Evolutionary conservation across 2,888 invertebrate genomes (phyloP).

Genomic region (Acronicta leporina): DNA sequence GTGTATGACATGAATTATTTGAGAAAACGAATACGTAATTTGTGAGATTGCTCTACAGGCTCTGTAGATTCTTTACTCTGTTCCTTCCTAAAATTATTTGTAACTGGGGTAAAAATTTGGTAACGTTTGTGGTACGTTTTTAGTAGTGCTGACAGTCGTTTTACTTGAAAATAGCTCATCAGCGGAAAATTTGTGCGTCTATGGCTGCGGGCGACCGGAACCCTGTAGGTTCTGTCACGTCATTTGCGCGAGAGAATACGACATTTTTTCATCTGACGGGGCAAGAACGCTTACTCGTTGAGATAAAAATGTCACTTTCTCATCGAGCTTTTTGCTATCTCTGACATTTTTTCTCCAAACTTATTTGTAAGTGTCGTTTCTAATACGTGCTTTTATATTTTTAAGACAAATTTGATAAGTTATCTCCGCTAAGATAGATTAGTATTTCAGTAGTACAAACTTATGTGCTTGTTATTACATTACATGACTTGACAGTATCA

Average conservation of each 20-base stretch:
- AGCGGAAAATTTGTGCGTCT: slow-evolving; percentile 65
- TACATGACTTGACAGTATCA: slow-evolving; percentile 50
- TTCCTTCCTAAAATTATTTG: slow-evolving; percentile 62
- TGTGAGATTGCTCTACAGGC: background rate
- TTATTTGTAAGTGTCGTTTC: slow-evolving; percentile 54
- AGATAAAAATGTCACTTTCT: slow-evolving; percentile 66
- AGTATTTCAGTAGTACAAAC: slow-evolving; percentile 39
- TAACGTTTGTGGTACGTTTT: slow-evolving; percentile 58
- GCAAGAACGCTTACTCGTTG: slow-evolving; percentile 60
- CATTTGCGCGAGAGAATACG: slow-evolving; percentile 63
- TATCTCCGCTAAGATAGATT: slow-evolving; percentile 1
- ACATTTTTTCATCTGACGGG: slow-evolving; percentile 59
- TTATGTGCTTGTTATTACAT: slow-evolving; percentile 33
- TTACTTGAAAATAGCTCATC: slow-evolving; percentile 57
- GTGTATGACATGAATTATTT: too few relatives aligned
- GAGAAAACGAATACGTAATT: too few relatives aligned
- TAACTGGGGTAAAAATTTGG: slow-evolving; percentile 33
- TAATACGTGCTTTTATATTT: slow-evolving; percentile 41
- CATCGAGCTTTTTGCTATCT: slow-evolving; percentile 56
- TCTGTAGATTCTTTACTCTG: slow-evolving; percentile 28
- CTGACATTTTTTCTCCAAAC: slow-evolving; percentile 46
- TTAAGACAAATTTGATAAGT: slow-evolving; percentile 21
- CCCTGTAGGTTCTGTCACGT: slow-evolving; percentile 62
- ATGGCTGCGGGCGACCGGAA: slow-evolving; percentile 67
- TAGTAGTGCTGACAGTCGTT: slow-evolving; percentile 62